phyloP scores from a whole-genome alignment of 2,888 invertebrate species.

The Neoscelio sp. region DNA sequence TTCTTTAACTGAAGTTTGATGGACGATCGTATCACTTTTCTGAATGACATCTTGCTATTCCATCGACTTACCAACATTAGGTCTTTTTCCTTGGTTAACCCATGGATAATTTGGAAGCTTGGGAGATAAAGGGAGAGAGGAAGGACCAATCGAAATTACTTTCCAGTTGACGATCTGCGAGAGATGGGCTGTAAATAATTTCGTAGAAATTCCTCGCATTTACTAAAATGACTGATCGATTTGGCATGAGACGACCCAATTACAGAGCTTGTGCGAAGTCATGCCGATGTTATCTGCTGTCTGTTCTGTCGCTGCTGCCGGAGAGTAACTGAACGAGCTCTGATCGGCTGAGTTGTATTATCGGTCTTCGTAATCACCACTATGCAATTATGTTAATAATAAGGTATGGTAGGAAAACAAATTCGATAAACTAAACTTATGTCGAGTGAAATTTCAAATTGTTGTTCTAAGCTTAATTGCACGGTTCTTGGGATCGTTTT shows the following conservation, averaged over 20 bases:
- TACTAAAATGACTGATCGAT: constrained; percentile 66
- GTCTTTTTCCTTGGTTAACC: background rate
- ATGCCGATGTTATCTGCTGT: constrained; percentile 62
- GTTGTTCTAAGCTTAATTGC: background rate
- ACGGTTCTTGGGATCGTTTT: background rate
- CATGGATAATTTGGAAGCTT: background rate
- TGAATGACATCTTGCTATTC: too few relatives aligned
- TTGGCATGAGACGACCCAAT: constrained; percentile 70
- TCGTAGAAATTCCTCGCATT: constrained; percentile 62
- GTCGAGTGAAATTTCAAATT: background rate
- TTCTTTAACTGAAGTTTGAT: too few relatives aligned
- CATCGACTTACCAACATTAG: background rate
- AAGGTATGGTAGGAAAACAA: constrained; percentile 70
- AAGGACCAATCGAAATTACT: constrained; percentile 13
- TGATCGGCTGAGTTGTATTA: constrained; percentile 46
- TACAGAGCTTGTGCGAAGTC: constrained; percentile 66
- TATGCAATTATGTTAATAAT: constrained; percentile 70
- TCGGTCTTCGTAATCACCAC: constrained; percentile 44
- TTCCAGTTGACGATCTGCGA: constrained; percentile 38
- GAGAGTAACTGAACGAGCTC: constrained; percentile 46
- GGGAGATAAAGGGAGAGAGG: background rate
- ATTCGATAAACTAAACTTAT: constrained; percentile 55
- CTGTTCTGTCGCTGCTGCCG: constrained; percentile 21
- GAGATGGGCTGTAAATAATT: constrained; percentile 69
- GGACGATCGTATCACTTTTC: too few relatives aligned